A percentile compares a stretch with the other conserved stretches of the same genome.
These are phyloP conservation scores for Drepana falcataria DNA, from an alignment of 2,888 invertebrate genomes.

Conservation along the genomic window DNA sequence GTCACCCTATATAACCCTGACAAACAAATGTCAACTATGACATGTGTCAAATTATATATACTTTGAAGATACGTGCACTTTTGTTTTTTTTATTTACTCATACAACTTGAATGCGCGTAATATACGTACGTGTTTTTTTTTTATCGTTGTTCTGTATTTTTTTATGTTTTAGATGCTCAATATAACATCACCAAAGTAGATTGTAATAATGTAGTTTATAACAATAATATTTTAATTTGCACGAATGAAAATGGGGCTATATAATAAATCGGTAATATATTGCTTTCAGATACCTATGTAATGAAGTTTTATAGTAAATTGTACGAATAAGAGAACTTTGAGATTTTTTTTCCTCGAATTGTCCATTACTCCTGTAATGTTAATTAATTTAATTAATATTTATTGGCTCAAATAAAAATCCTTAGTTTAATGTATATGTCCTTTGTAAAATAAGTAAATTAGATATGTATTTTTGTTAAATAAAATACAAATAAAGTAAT, in stretches of 20 bases:
- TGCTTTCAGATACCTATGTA: no score
- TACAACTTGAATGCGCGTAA: conserved; percentile 2
- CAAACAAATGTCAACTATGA: no score
- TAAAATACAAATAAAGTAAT: not conserved
- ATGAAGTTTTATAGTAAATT: no score
- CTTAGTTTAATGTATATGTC: not conserved
- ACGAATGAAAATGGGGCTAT: not conserved
- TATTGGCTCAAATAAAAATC: not conserved
- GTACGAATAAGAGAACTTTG: no score
- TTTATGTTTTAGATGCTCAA: conserved; percentile 22
- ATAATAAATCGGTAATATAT: no score
- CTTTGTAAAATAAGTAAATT: not conserved
- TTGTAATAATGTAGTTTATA: not conserved
- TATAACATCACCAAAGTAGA: conserved; percentile 19
- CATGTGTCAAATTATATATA: no score
- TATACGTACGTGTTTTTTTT: not conserved
- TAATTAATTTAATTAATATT: not conserved
- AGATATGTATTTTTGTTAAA: not conserved
- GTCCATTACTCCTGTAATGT: not conserved
- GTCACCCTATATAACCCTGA: no score
- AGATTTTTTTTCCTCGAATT: no score
- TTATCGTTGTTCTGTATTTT: conserved; percentile 17
- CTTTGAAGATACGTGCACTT: no score
- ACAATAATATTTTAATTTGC: not conserved
- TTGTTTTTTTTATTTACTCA: conserved; percentile 13